Evolutionary conservation across 2,888 invertebrate genomes (phyloP).

Genomic region (Synergus umbraculus): DNA sequence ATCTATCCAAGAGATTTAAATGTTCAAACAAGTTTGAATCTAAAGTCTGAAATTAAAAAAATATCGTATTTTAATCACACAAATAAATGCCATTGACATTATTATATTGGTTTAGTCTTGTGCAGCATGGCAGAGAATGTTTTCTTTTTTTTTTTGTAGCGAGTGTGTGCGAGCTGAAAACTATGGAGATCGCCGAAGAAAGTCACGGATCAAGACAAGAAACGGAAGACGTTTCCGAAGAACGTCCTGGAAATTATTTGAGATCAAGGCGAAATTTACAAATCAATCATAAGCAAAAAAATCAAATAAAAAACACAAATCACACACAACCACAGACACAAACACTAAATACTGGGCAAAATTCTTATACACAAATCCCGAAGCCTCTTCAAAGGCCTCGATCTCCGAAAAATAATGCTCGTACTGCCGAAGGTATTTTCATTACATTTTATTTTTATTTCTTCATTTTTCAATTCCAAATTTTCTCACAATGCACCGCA

Average conservation of each 20-base stretch:
- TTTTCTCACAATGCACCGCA: constrained; percentile 29
- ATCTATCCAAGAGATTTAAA: no score
- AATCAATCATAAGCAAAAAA: constrained; percentile 66
- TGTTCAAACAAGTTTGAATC: neutral
- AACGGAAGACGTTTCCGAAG: constrained; percentile 60
- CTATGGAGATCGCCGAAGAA: constrained; percentile 72
- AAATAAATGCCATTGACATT: neutral
- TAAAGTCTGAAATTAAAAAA: neutral
- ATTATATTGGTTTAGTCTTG: constrained; percentile 58
- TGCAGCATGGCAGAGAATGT: constrained; percentile 75
- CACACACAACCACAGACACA: constrained; percentile 68
- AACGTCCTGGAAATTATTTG: constrained; percentile 69
- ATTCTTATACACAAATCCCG: constrained; percentile 72
- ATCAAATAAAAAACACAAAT: constrained; percentile 66
- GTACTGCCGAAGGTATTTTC: constrained; percentile 71
- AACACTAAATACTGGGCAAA: constrained; percentile 68
- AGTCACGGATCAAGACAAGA: constrained; percentile 66
- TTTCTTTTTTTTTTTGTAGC: constrained; percentile 73
- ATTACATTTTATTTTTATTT: constrained; percentile 48
- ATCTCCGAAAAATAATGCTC: constrained; percentile 71
- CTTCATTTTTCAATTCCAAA: constrained; percentile 8
- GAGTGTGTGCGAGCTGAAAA: constrained; percentile 76
- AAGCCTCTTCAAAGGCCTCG: constrained; percentile 69
- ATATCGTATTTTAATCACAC: neutral
- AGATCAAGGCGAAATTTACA: constrained; percentile 65